phyloP scores from a whole-genome alignment of 2,888 invertebrate species.

The Zygothrica quintamaculata region DNA sequence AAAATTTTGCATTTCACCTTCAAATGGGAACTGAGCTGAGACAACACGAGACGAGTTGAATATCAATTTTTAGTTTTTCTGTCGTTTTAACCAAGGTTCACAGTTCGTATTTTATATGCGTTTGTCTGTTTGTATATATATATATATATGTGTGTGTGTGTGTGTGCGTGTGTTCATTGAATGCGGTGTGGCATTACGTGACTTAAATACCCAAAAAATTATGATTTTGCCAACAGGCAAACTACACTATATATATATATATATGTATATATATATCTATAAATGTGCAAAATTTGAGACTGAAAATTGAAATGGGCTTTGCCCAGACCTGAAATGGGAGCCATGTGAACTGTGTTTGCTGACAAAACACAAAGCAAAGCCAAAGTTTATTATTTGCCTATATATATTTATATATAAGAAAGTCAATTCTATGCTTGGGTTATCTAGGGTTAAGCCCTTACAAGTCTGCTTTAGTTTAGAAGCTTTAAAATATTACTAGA shows the following conservation, averaged over 20 bases:
- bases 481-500: too few species aligned
- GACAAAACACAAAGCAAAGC: conserved; percentile 28
- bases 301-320: conserved; percentile 28
- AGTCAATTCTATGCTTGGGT: conserved; percentile 16
- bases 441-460: conserved; percentile 24
- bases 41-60: conserved; percentile 41
- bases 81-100: conserved; percentile 49
- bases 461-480: too few species aligned
- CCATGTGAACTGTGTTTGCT: conserved; percentile 37
- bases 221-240: conserved; percentile 66
- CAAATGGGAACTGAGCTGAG: conserved; percentile 7
- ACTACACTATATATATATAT: conserved; percentile 1
- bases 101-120: conserved; percentile 37
- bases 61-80: conserved; percentile 50
- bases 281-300: conserved; percentile 4
- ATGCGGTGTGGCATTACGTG: conserved; percentile 57
- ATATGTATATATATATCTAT: conserved; percentile 3
- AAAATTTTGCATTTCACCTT: conserved; percentile 36
- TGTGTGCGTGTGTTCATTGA: conserved; percentile 24
- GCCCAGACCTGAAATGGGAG: conserved; percentile 35
- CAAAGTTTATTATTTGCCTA: conserved; percentile 23
- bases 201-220: conserved; percentile 76
- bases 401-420: too few species aligned
- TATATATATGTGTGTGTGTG: conserved; percentile 21
- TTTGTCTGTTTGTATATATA: conserved; percentile 30